These are phyloP conservation scores for Aegotheles bennettii DNA, from an alignment of 2,113 vertebrate species.

Conservation along the genomic window DNA sequence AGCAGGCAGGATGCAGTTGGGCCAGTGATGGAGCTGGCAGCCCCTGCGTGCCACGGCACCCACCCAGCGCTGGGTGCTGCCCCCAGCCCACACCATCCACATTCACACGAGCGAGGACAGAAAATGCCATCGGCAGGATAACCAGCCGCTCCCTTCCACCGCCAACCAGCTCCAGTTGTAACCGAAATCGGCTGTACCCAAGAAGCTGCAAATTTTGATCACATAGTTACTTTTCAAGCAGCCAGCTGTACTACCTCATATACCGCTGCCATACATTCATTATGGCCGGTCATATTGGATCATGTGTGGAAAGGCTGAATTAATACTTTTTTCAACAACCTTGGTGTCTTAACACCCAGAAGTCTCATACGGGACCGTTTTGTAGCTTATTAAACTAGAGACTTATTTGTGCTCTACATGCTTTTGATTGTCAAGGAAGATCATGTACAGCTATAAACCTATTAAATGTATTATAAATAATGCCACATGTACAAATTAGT, in stretches of 20 bases:
- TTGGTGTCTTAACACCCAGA: not conserved
- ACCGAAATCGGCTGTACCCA: not conserved
- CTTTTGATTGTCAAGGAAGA: not conserved
- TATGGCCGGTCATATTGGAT: not conserved
- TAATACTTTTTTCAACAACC: not conserved
- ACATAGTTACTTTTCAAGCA: not conserved
- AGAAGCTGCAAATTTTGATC: not conserved
- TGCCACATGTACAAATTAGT: not conserved
- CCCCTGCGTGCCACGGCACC: rapidly evolving
- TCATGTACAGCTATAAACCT: not conserved
- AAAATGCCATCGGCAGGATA: not conserved
- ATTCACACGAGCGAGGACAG: not conserved
- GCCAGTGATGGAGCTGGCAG: not conserved
- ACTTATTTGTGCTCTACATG: not conserved
- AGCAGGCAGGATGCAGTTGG: not conserved
- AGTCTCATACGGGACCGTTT: not conserved
- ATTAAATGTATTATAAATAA: not conserved
- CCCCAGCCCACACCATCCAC: rapidly evolving
- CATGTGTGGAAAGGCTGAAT: not conserved
- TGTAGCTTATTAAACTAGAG: not conserved
- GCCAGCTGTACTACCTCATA: not conserved
- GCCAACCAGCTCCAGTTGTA: not conserved
- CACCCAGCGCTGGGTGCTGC: not conserved
- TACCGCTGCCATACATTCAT: not conserved
- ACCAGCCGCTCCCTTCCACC: not conserved